These are phyloP conservation scores for Ranitomeya imitator DNA, from an alignment of 2,113 vertebrate species.

Conservation along the genomic window DNA sequence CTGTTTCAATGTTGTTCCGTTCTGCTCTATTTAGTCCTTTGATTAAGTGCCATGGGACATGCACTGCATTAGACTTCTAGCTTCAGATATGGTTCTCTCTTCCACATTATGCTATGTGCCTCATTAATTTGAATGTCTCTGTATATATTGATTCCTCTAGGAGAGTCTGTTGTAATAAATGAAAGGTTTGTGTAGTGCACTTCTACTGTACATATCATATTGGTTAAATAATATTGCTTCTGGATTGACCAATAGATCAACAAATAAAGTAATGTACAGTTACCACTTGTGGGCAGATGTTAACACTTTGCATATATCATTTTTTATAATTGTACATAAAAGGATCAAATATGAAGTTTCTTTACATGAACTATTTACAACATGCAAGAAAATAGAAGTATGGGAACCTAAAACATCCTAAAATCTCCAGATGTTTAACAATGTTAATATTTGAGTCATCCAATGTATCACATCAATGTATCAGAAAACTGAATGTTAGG, in stretches of 20 bases:
- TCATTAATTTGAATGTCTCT: conserved; percentile 28
- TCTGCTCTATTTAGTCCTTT: conserved; percentile 38
- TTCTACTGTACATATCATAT: neutral
- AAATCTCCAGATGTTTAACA: neutral
- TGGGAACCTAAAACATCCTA: neutral
- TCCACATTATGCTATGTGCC: conserved; percentile 3
- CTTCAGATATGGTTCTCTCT: neutral
- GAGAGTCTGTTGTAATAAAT: neutral
- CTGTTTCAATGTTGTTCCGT: conserved; percentile 25
- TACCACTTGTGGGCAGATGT: neutral
- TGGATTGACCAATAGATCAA: neutral
- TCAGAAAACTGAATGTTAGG: no score
- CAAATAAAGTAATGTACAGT: neutral
- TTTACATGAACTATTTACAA: neutral
- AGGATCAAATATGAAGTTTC: neutral
- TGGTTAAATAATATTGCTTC: neutral
- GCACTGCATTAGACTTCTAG: conserved; percentile 18
- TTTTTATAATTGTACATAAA: neutral
- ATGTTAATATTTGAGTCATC: neutral
- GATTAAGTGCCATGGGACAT: conserved; percentile 39
- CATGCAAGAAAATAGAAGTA: neutral
- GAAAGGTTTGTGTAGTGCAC: neutral
- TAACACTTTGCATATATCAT: neutral
- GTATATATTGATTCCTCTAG: conserved; percentile 17
- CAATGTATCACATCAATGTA: no score